Percentiles rank a stretch among this genome's conserved stretches.
Evolutionary conservation across 2,797 vertebrate genomes (phyloP).

Genomic region (Tenualosa thibaudeaui): DNA sequence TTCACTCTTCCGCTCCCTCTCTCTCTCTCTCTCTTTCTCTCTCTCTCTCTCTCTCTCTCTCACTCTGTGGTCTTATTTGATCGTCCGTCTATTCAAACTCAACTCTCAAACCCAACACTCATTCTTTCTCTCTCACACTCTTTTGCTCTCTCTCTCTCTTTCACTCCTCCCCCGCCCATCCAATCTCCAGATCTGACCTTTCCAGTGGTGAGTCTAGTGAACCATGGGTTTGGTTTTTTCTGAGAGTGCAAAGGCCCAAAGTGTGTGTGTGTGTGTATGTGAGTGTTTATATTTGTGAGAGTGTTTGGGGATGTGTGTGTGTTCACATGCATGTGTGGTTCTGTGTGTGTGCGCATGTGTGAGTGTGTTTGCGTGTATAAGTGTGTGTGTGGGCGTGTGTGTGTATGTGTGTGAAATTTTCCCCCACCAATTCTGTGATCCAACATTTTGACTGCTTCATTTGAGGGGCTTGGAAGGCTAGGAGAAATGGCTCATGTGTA

Average conservation of each 20-base stretch:
- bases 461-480: too few species aligned
- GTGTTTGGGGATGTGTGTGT: background rate
- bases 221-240: conserved; percentile 7
- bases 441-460: too few species aligned
- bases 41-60: background rate
- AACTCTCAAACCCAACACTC: background rate
- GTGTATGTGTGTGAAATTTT: background rate
- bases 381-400: background rate
- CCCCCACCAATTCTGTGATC: background rate
- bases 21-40: background rate
- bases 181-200: conserved; percentile 10
- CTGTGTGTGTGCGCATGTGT: background rate
- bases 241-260: background rate
- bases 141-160: background rate
- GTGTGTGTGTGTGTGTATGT: conserved; percentile 11
- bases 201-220: conserved; percentile 1
- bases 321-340: background rate
- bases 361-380: background rate
- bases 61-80: background rate
- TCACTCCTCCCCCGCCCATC: background rate
- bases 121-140: background rate
- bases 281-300: background rate
- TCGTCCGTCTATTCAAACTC: background rate
- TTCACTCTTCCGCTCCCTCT: background rate
- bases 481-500: too few species aligned